phyloP scores from a whole-genome alignment of 2,888 invertebrate species.

The Sminthurinus aureus region DNA sequence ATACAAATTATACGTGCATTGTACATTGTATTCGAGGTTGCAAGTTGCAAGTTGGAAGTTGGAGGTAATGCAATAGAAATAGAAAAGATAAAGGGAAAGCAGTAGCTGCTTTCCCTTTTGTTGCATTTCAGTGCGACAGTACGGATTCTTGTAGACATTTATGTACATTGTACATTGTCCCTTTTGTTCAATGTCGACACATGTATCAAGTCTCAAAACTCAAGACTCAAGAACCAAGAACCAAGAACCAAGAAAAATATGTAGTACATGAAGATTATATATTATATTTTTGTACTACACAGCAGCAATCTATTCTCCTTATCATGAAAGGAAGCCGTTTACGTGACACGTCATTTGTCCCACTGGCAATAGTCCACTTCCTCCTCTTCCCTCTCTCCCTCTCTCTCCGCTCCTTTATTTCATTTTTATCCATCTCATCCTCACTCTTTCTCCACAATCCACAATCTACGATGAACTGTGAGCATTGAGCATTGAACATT shows the following conservation, averaged over 20 bases:
- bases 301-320: slow-evolving; percentile 18
- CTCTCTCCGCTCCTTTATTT: slow-evolving; percentile 2
- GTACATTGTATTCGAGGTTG: no score
- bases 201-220: no score
- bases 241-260: no score
- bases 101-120: no score
- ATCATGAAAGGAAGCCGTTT: slow-evolving; percentile 23
- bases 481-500: background rate
- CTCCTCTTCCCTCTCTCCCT: slow-evolving; percentile 11
- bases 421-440: background rate
- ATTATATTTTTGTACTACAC: slow-evolving; percentile 4
- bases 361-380: background rate
- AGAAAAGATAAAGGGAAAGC: no score
- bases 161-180: no score
- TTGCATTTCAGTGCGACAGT: background rate
- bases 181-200: no score
- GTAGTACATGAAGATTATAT: slow-evolving; percentile 6
- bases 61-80: no score
- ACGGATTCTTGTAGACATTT: background rate
- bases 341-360: slow-evolving; percentile 21
- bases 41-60: no score
- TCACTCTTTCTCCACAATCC: background rate
- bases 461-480: background rate
- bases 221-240: no score
- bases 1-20: no score